Percentiles rank a stretch among this genome's conserved stretches.
phyloP scores from a whole-genome alignment of 2,113 vertebrate genomes.

The Callithrix jacchus region DNA sequence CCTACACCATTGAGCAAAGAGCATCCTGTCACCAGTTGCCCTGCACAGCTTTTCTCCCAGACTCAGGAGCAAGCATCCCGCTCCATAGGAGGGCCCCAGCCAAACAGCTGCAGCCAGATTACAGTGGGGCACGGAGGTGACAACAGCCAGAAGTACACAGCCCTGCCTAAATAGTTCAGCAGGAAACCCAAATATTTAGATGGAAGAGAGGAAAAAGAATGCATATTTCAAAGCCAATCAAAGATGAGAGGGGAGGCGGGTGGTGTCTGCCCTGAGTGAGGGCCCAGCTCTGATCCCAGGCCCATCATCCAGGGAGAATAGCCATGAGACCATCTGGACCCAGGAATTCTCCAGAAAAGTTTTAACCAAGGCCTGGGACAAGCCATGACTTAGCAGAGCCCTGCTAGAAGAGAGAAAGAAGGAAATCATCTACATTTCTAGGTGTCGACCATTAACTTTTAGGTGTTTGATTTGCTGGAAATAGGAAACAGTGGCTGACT shows the following conservation, averaged over 20 bases:
- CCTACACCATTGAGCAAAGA: not conserved
- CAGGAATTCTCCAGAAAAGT: not conserved
- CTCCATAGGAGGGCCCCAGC: not conserved
- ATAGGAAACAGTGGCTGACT: not conserved
- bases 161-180: constrained; percentile 54
- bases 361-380: not conserved
- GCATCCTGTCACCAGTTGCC: not conserved
- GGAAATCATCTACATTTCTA: not conserved
- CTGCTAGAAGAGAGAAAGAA: not conserved
- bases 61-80: not conserved
- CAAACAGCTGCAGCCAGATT: constrained; percentile 38
- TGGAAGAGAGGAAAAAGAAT: constrained; percentile 49
- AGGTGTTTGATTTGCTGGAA: not conserved
- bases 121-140: not conserved
- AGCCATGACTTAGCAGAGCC: not conserved
- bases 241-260: not conserved
- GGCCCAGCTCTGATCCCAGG: not conserved
- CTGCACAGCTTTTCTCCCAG: not conserved
- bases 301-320: not conserved
- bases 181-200: constrained; percentile 68
- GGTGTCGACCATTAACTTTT: not conserved
- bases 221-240: constrained; percentile 41
- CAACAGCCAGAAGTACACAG: constrained; percentile 52
- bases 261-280: not conserved
- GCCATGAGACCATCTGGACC: not conserved